These are phyloP conservation scores for Emydocephalus ijimae DNA, from an alignment of 2,113 vertebrate genomes.

Conservation along the genomic window DNA sequence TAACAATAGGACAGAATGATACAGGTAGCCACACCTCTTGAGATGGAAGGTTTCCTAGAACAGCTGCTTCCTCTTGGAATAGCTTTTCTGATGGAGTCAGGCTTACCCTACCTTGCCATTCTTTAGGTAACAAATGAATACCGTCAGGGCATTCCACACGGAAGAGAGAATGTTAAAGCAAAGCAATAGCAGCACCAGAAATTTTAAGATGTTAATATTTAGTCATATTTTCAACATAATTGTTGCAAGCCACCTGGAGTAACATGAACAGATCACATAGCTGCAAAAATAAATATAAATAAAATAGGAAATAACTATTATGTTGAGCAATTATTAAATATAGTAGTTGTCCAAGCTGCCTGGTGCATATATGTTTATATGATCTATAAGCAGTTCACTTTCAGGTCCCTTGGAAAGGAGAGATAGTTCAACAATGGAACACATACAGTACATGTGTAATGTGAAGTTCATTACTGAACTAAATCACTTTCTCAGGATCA, in stretches of 20 bases:
- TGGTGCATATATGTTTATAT: not conserved
- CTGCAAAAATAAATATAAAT: not conserved
- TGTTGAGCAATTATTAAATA: not conserved
- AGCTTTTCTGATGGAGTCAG: not conserved
- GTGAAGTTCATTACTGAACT: not conserved
- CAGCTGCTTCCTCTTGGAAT: not conserved
- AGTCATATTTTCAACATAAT: not conserved
- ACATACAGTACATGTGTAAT: not conserved
- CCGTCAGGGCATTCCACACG: not conserved
- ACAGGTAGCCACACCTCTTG: not conserved
- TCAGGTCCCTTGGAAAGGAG: not conserved
- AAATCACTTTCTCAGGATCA: not conserved
- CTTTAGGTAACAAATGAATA: not conserved
- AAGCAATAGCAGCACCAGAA: not conserved
- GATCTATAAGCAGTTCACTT: not conserved
- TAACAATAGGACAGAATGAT: not conserved
- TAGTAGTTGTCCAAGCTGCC: not conserved
- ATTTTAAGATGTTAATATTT: not conserved
- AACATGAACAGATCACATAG: not conserved
- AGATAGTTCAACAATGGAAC: not conserved
- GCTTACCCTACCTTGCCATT: not conserved
- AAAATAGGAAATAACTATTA: not conserved
- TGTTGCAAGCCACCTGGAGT: not conserved
- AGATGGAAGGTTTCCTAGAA: not conserved
- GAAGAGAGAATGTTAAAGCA: not conserved